A percentile compares a stretch with the other conserved stretches of the same genome.
These are phyloP conservation scores for Todus mexicanus DNA, from an alignment of 2,797 vertebrate species.

Conservation along the genomic window DNA sequence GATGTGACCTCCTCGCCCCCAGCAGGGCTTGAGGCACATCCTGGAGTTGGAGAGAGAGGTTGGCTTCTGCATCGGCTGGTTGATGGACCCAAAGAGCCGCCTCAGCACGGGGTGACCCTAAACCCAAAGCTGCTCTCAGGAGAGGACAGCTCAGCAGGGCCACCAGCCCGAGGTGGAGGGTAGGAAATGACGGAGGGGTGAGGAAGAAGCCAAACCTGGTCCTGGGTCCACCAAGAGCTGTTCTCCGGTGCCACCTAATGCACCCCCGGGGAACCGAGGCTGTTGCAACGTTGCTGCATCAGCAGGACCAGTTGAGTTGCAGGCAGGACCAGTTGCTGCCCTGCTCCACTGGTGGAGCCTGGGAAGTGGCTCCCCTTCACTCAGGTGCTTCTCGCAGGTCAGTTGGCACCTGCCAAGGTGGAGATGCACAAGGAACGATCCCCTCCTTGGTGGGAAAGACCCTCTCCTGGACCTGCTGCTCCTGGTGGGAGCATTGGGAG, in stretches of 20 bases:
- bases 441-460: neutral
- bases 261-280: neutral
- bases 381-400: fast-evolving
- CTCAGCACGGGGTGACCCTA: neutral
- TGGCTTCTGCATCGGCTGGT: neutral
- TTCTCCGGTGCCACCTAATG: neutral
- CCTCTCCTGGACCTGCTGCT: neutral
- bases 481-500: too few relatives aligned
- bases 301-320: neutral
- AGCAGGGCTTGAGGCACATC: neutral
- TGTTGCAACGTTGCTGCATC: neutral
- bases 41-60: neutral
- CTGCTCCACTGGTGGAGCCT: too few relatives aligned
- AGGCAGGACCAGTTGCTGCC: neutral
- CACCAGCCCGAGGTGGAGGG: neutral
- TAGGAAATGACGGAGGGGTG: slow-evolving; percentile 18
- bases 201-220: neutral
- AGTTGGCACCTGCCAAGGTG: neutral
- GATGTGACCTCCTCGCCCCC: neutral
- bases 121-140: neutral
- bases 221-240: neutral
- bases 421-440: fast-evolving
- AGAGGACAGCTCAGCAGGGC: neutral
- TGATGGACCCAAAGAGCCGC: neutral
- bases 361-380: too few relatives aligned